phyloP scores from a whole-genome alignment of 2,888 invertebrate genomes.

The Drosophila anomalata region DNA sequence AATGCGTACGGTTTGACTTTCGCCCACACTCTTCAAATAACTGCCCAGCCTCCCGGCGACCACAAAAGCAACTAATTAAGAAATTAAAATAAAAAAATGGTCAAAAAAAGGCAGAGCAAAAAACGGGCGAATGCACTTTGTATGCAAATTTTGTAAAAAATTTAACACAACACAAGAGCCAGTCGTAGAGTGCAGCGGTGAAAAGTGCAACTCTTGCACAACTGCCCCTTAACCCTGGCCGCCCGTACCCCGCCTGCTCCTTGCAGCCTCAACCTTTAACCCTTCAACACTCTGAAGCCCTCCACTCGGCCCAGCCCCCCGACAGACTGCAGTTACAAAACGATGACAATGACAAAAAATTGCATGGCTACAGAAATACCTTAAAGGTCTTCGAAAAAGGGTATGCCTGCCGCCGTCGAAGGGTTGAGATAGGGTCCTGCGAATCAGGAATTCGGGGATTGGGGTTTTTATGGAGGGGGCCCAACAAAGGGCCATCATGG shows the following conservation, averaged over 20 bases:
- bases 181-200: conserved; percentile 46
- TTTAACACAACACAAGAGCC: conserved; percentile 66
- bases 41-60: conserved; percentile 13
- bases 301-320: background rate
- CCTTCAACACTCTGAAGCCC: conserved; percentile 20
- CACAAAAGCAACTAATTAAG: conserved; percentile 78
- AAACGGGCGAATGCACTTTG: conserved; percentile 72
- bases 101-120: conserved; percentile 21
- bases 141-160: conserved; percentile 78
- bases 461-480: background rate
- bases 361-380: conserved; percentile 61
- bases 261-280: conserved; percentile 8
- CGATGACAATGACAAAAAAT: conserved; percentile 72
- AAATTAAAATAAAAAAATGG: conserved; percentile 71
- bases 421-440: conserved; percentile 21
- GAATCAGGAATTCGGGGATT: background rate
- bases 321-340: conserved; percentile 51
- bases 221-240: conserved; percentile 32
- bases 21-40: background rate
- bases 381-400: conserved; percentile 50
- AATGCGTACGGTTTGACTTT: conserved; percentile 47
- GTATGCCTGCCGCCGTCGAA: conserved; percentile 2
- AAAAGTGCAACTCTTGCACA: conserved; percentile 77
- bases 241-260: background rate
- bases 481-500: conserved; percentile 53